A percentile compares a stretch with the other conserved stretches of the same genome.
phyloP scores from a whole-genome alignment of 2,797 vertebrate genomes.

The Cirrhinus mrigala region DNA sequence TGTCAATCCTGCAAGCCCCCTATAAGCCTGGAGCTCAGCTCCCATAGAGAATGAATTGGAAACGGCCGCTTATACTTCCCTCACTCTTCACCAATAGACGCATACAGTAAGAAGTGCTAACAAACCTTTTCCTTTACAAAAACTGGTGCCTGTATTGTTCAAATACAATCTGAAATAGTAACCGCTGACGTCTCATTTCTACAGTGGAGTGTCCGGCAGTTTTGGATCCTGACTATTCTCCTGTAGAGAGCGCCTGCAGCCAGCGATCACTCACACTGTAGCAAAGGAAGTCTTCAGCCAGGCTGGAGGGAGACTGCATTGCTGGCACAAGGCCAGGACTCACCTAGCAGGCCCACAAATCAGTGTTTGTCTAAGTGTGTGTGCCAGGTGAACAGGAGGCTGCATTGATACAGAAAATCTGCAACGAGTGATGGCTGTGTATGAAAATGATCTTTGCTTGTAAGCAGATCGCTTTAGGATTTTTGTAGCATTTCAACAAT shows the following conservation, averaged over 20 bases:
- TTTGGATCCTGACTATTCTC: conserved; percentile 11
- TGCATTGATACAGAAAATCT: conserved; percentile 40
- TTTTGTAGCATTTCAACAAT: neutral
- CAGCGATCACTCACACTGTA: conserved; percentile 37
- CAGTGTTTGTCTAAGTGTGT: conserved; percentile 57
- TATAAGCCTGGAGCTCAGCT: conserved; percentile 8
- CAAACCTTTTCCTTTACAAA: conserved; percentile 11
- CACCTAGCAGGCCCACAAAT: conserved; percentile 72
- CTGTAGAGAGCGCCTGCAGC: conserved; percentile 28
- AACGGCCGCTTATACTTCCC: neutral
- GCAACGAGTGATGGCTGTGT: conserved; percentile 31
- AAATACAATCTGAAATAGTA: neutral
- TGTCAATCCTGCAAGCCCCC: conserved; percentile 18
- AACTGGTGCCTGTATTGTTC: neutral
- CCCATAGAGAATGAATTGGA: conserved; percentile 16
- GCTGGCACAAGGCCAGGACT: conserved; percentile 72
- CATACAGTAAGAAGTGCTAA: neutral
- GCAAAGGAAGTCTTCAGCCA: conserved; percentile 45
- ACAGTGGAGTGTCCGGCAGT: neutral
- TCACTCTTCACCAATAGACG: neutral
- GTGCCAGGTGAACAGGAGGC: conserved; percentile 45
- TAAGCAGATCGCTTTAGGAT: neutral
- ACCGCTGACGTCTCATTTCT: neutral
- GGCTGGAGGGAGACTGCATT: conserved; percentile 63
- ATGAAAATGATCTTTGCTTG: conserved; percentile 9